Evolutionary conservation across 1,140 invertebrate genomes (phyloP).

Genomic region (Orchesella cincta): DNA sequence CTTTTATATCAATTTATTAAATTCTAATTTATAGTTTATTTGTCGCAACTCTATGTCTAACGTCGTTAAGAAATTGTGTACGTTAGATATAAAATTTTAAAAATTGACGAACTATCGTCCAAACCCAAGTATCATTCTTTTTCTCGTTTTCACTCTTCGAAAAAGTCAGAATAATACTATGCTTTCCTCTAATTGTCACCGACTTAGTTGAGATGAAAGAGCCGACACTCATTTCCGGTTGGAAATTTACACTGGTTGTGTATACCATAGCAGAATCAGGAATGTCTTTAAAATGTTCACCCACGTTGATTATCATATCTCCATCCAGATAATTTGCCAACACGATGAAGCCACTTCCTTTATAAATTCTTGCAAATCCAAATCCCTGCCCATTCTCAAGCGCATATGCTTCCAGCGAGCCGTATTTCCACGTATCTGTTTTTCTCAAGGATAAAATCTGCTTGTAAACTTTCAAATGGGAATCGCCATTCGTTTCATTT

Average conservation of each 20-base stretch:
- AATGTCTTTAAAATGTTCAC: slow-evolving; percentile 6
- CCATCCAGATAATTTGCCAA: slow-evolving; percentile 1
- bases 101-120: too few relatives aligned
- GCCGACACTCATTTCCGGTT: not conserved
- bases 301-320: not conserved
- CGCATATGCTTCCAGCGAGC: slow-evolving; percentile 11
- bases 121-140: too few relatives aligned
- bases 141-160: too few relatives aligned
- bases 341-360: not conserved
- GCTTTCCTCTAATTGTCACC: too few relatives aligned
- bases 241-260: not conserved
- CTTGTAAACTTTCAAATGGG: slow-evolving; percentile 52
- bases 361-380: slow-evolving; percentile 22
- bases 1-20: too few relatives aligned
- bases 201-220: too few relatives aligned
- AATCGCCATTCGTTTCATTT: slow-evolving; percentile 49
- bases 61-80: too few relatives aligned
- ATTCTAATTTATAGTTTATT: too few relatives aligned
- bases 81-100: too few relatives aligned
- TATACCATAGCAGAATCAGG: not conserved
- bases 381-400: slow-evolving; percentile 27
- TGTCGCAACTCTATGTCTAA: too few relatives aligned
- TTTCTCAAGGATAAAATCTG: slow-evolving; percentile 55
- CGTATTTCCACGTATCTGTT: slow-evolving; percentile 31
- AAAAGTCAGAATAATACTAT: too few relatives aligned